Percentiles rank a stretch among this genome's conserved stretches.
phyloP scores from a whole-genome alignment of 2,888 invertebrate species.

The Apotomis capreana region DNA sequence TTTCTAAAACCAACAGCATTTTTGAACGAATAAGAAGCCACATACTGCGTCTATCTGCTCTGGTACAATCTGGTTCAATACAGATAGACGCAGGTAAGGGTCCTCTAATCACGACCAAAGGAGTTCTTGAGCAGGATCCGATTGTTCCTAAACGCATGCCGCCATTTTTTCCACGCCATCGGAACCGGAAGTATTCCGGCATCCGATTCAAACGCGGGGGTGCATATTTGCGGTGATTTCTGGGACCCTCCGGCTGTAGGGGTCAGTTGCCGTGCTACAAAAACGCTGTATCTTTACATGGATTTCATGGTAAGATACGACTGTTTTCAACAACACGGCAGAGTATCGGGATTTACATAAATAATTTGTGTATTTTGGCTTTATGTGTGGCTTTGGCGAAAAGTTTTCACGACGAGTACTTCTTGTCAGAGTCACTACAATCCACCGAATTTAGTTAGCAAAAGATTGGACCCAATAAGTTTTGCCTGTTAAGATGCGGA shows the following conservation, averaged over 20 bases:
- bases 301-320: no score
- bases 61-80: no score
- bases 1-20: no score
- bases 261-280: slow-evolving; percentile 14
- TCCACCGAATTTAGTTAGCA: no score
- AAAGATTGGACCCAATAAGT: no score
- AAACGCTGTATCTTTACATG: neutral
- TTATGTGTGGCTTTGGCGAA: neutral
- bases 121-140: neutral
- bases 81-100: no score
- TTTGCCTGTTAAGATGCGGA: no score
- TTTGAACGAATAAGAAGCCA: no score
- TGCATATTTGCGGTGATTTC: slow-evolving; percentile 41
- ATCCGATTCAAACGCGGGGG: slow-evolving; percentile 7
- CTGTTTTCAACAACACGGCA: no score
- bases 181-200: slow-evolving; percentile 27
- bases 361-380: slow-evolving; percentile 9
- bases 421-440: no score
- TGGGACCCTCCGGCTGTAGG: slow-evolving; percentile 9
- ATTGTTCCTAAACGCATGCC: slow-evolving; percentile 8
- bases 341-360: neutral
- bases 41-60: no score
- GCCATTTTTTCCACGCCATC: slow-evolving; percentile 14
- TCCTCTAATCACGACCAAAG: neutral
- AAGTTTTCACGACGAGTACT: no score